Evolutionary conservation across 2,797 vertebrate genomes (phyloP), one percentile per base, ranked within the genome.

Genomic region (Sternarchorhynchus goeldii): DNA sequence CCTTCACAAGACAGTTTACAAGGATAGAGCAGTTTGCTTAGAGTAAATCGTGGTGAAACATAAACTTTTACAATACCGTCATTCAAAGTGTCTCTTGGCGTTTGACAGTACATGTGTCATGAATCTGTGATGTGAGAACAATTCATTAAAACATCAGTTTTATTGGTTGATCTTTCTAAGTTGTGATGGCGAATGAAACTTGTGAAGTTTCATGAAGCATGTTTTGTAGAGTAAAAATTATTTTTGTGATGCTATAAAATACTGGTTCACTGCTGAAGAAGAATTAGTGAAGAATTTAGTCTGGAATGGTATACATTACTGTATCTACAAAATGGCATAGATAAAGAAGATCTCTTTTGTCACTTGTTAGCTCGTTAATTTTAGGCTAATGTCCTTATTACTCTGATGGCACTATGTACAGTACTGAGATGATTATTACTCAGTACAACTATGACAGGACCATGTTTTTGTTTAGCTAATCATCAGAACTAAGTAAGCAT

Each of bases 61-160:
- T 87, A 75, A 85, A 87, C 82, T 84, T 86, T 87, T 86, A 87
- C 57, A 77, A 66, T 73, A 75, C 72, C 34, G 34, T 53, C 4
- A 57, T 68, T 45, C 65, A 83, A 59, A 71, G 55, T 32, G 17
- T 68, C 32, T 41, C 50, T 60, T 4, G 64, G 56, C 4, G 69
- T 31, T 59, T 59, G 6, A 67, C 60, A 74, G 34, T 77, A 81
- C 77, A 79, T 17, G 31, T 57, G 25, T 41, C n/a, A 73, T 25
- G 53, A 75, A 60, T 72, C 25, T 14, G 25, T 58, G 12, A 14
- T 62, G 55, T 39, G 21, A 32, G 34, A 36, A 69, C 12, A 62
- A 60, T 60, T 29, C 57, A 41, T 5, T 56, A 32, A 39, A 75
- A 34, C 45, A 31, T 25, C 25, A 1, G 20, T n/a, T n/a, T 41